Evolutionary conservation across 1,140 invertebrate species (phyloP), one percentile per base, ranked within the genome.

Genomic region (Drosophila leontia): DNA sequence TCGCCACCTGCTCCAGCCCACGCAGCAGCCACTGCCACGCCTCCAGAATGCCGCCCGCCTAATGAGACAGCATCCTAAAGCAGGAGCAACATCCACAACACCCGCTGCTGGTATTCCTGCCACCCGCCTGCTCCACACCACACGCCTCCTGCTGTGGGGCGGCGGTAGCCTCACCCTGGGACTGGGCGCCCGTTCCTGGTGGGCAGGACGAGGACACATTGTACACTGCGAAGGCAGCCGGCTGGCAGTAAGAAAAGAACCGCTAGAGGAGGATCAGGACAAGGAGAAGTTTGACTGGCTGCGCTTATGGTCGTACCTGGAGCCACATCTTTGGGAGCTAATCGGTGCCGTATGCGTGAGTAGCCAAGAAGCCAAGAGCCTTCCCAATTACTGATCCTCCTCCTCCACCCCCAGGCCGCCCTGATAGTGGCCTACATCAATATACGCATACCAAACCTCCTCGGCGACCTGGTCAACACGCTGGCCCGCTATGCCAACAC

Each of bases 381-480:
- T 15, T n/a, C n/a, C n/a, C n/a, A n/a, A n/a, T n/a, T n/a, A n/a
- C n/a, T n/a, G n/a, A n/a, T n/a, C 29, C 42, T 15, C 17, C 2
- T 3, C 17, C 12, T 17, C 53, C 48, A 50, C 29, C 42, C 94
- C 94, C 87, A 98, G 97, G 96, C 96, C 81, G 96, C 97, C 13
- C 91, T 98, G 34, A 93, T 95, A 72, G 96, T 97, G 56, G 97
- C 97, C 2, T 77, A 96, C 50, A 93, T 97, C 62, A 98, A 98
- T 88, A 97, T 98, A 70, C 94, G 96, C 92, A 96, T 98, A 76
- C 97, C 97, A 2, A 93, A 96, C 70, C 83, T 96, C 60, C 93
- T 98, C 23, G 97, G 97, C 42, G 94, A 95, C 70, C 86, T 98
- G 17, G 95, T 98, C 23, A 97, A 98, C 93, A 95, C 96, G 12